Conservation (phyloP, 2,888 invertebrate genomes). For the Acanthosepion lycidas region DNA sequence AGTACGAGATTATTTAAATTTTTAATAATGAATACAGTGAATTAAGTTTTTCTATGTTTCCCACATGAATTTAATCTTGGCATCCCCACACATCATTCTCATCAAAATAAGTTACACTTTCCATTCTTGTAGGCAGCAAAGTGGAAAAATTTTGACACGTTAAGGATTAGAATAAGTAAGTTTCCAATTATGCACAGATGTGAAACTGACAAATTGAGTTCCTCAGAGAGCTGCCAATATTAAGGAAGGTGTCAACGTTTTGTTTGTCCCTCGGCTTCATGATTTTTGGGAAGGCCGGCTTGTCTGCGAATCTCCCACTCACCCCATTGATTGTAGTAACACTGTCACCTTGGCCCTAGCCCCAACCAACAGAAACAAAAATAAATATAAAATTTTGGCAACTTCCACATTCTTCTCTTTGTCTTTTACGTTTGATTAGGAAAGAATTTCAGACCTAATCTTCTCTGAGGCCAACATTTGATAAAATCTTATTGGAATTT, state of each 20-base stretch:
- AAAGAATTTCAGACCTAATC: neutral
- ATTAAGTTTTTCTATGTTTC: neutral
- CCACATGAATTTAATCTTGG: neutral
- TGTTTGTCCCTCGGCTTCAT: neutral
- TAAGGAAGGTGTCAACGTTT: neutral
- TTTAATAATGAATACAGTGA: neutral
- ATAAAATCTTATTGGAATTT: conserved; percentile 8
- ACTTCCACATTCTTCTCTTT: neutral
- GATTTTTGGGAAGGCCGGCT: neutral
- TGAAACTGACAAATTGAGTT: conserved; percentile 33
- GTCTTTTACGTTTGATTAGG: neutral
- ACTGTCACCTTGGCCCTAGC: neutral
- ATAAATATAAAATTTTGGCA: conserved; percentile 9
- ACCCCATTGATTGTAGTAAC: neutral
- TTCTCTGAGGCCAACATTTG: conserved; percentile 4
- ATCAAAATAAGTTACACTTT: neutral
- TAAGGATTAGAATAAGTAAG: neutral
- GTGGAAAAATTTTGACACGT: neutral
- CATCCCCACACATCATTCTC: neutral
- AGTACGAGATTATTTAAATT: neutral
- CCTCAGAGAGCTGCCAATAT: neutral
- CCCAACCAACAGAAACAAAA: neutral
- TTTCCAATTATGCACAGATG: conserved; percentile 10
- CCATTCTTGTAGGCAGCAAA: neutral
- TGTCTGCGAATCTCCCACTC: neutral